Evolutionary conservation across 2,797 vertebrate species (phyloP).

Genomic region (Prunella strophiata): DNA sequence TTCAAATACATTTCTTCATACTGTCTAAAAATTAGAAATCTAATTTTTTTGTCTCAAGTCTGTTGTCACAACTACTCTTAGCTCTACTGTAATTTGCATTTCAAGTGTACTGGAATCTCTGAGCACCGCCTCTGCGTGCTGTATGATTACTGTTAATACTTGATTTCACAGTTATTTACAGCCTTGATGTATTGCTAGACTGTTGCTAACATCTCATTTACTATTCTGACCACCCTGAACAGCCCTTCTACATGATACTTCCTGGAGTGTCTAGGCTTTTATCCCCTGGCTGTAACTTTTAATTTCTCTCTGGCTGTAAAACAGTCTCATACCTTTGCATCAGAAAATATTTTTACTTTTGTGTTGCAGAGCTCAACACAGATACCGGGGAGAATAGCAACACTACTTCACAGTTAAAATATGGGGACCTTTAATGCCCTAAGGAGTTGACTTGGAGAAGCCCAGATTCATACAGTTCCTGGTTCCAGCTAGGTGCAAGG

Average conservation of each 20-base stretch:
- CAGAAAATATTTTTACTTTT: background rate
- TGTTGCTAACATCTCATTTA: constrained; percentile 31
- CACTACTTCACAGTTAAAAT: background rate
- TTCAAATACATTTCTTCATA: background rate
- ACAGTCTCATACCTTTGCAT: background rate
- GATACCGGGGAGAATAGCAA: background rate
- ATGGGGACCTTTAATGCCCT: background rate
- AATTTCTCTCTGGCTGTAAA: background rate
- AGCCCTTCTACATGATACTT: constrained; percentile 1
- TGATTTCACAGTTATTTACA: constrained; percentile 55
- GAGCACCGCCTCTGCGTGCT: background rate
- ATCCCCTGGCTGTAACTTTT: background rate
- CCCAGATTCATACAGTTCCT: background rate
- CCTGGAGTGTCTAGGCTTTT: background rate
- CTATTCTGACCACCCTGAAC: constrained; percentile 34
- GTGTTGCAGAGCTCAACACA: background rate
- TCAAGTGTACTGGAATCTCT: constrained; percentile 8
- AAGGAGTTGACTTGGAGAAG: background rate
- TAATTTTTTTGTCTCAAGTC: constrained; percentile 23
- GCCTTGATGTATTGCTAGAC: constrained; percentile 18
- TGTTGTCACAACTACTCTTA: constrained; percentile 10
- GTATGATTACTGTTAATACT: constrained; percentile 39
- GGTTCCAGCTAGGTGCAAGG: background rate
- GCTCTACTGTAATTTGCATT: constrained; percentile 32
- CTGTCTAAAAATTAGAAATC: background rate